Percentiles rank a stretch among this genome's conserved stretches.
Conservation (phyloP, 2,888 invertebrate genomes). For the Melieria omissa region DNA sequence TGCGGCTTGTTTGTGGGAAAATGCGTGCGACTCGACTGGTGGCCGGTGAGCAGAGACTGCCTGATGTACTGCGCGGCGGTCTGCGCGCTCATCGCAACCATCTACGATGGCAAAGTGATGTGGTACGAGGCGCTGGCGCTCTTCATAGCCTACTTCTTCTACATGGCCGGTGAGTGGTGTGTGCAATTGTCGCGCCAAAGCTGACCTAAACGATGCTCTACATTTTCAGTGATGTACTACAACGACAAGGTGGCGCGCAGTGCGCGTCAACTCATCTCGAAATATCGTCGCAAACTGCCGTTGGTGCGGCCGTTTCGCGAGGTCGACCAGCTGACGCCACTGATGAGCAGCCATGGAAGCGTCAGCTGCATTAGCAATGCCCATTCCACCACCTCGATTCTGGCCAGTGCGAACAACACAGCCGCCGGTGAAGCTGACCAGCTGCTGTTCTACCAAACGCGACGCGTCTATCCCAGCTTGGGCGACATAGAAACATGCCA, state of each 20-base stretch:
- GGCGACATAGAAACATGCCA: slow-evolving; percentile 8
- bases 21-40: slow-evolving; percentile 85
- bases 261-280: slow-evolving; percentile 54
- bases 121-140: slow-evolving; percentile 86
- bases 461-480: neutral
- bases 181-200: neutral
- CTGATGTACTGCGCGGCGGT: slow-evolving; percentile 84
- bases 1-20: slow-evolving; percentile 82
- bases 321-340: slow-evolving; percentile 66
- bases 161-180: slow-evolving; percentile 68
- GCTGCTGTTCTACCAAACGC: no score
- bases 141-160: slow-evolving; percentile 80
- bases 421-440: no score
- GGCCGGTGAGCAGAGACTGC: slow-evolving; percentile 85
- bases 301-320: slow-evolving; percentile 68
- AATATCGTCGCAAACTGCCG: slow-evolving; percentile 40
- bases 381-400: slow-evolving; percentile 10
- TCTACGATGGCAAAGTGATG: slow-evolving; percentile 83
- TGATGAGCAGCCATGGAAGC: slow-evolving; percentile 49
- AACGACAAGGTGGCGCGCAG: slow-evolving; percentile 71
- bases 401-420: no score
- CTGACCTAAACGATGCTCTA: neutral
- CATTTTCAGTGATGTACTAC: slow-evolving; percentile 74
- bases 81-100: slow-evolving; percentile 80
- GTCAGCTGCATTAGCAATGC: slow-evolving; percentile 20